Conservation (phyloP, 1,140 invertebrate genomes). For the Calliphora vicina region DNA sequence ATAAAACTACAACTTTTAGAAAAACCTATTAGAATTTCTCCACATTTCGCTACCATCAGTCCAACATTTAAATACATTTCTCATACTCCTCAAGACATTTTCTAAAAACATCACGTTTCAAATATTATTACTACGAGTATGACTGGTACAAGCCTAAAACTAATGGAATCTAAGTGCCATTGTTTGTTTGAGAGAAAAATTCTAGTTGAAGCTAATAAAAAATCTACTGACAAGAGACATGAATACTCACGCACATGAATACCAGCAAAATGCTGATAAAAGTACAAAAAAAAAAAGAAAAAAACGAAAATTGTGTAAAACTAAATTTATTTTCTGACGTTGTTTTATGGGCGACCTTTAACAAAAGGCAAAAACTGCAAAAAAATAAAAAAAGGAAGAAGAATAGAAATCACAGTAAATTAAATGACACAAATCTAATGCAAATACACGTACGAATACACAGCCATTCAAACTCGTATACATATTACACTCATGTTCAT, state of each 20-base stretch:
- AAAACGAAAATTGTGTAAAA: neutral
- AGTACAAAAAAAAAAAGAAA: neutral
- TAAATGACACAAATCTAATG: constrained; percentile 10
- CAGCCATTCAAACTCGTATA: neutral
- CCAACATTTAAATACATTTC: too few relatives aligned
- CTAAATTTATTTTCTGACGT: neutral
- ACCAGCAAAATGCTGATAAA: neutral
- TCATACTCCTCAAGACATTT: neutral
- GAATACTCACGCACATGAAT: too few relatives aligned
- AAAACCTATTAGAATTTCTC: too few relatives aligned
- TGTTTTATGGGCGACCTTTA: neutral
- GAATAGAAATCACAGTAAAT: neutral
- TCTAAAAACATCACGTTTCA: neutral
- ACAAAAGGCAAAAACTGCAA: neutral
- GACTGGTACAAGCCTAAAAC: neutral
- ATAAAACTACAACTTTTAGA: too few relatives aligned
- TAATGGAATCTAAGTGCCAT: neutral
- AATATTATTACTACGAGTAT: neutral
- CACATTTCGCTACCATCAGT: too few relatives aligned
- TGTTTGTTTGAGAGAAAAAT: neutral
- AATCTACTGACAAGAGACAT: neutral
- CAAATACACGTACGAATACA: neutral
- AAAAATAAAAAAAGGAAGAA: neutral
- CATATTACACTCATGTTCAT: neutral
- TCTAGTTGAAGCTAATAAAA: neutral